Evolutionary conservation across 2,113 vertebrate species (phyloP).

Genomic region (Apodemus sylvaticus): DNA sequence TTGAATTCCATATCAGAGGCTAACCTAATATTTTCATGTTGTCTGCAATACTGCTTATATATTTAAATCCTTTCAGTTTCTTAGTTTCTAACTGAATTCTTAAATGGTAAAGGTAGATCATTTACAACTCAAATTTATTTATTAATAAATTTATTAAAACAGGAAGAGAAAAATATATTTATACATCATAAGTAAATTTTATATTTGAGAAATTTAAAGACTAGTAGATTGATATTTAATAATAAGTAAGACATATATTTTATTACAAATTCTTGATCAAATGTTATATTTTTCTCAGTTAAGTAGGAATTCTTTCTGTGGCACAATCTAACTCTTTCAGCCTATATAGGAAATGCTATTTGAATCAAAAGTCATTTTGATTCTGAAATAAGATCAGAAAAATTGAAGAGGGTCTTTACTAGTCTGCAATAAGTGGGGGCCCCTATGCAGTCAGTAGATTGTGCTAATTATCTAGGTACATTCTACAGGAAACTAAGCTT

Average conservation of each 20-base stretch:
- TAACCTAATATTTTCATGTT: background rate
- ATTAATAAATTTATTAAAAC: background rate
- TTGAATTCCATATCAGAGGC: background rate
- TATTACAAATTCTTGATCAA: background rate
- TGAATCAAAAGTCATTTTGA: background rate
- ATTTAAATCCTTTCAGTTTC: background rate
- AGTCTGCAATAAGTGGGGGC: background rate
- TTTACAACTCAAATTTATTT: background rate
- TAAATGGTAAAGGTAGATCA: background rate
- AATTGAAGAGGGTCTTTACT: background rate
- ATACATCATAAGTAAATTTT: background rate
- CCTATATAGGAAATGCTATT: background rate
- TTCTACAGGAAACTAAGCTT: background rate
- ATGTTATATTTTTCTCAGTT: background rate
- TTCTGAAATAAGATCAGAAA: background rate
- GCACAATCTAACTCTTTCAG: background rate
- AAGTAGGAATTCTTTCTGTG: background rate
- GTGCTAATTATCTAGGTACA: background rate
- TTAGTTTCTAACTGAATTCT: background rate
- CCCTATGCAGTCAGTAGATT: background rate
- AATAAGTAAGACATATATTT: background rate
- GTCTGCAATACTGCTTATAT: background rate
- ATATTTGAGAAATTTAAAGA: conserved; percentile 8
- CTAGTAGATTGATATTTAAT: background rate
- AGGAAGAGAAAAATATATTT: background rate